A percentile compares a stretch with the other conserved stretches of the same genome.
Conservation (phyloP, 1,140 invertebrate species). For the Sitophilus oryzae region DNA sequence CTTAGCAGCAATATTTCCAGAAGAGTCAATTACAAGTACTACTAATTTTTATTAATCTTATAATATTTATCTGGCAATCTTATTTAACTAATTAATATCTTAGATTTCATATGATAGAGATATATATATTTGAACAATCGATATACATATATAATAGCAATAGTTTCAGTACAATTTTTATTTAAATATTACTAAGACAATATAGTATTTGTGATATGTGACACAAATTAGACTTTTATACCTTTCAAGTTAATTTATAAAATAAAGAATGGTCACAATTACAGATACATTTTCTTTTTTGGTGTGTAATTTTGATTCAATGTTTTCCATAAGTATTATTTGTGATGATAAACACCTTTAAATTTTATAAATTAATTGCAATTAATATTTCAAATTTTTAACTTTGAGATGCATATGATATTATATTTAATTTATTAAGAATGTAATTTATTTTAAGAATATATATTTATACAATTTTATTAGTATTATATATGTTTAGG, state of each 20-base stretch:
- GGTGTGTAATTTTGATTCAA: constrained; percentile 5
- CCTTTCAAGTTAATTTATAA: constrained; percentile 18
- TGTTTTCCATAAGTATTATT: constrained; percentile 17
- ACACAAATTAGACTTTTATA: constrained; percentile 29
- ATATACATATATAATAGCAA: too few relatives aligned
- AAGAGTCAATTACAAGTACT: too few relatives aligned
- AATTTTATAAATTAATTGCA: constrained; percentile 20
- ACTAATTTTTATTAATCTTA: too few relatives aligned
- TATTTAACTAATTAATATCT: constrained; percentile 28
- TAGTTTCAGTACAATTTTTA: constrained; percentile 31
- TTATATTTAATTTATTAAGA: constrained; percentile 35
- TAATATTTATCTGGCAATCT: too few relatives aligned
- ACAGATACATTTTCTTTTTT: constrained; percentile 19
- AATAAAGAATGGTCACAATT: constrained; percentile 24
- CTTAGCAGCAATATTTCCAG: too few relatives aligned
- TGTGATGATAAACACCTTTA: constrained; percentile 19
- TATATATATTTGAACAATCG: too few relatives aligned
- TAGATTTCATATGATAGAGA: constrained; percentile 25
- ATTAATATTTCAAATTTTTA: constrained; percentile 16
- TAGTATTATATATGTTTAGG: constrained; percentile 28
- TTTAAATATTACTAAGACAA: constrained; percentile 31
- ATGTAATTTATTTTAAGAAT: constrained; percentile 35
- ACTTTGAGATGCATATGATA: constrained; percentile 14
- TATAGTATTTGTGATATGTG: constrained; percentile 34
- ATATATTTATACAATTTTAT: constrained; percentile 24